Base-by-base conservation (phyloP, 92 coral and sea anemone species). In the Palythoa grandis region DNA sequence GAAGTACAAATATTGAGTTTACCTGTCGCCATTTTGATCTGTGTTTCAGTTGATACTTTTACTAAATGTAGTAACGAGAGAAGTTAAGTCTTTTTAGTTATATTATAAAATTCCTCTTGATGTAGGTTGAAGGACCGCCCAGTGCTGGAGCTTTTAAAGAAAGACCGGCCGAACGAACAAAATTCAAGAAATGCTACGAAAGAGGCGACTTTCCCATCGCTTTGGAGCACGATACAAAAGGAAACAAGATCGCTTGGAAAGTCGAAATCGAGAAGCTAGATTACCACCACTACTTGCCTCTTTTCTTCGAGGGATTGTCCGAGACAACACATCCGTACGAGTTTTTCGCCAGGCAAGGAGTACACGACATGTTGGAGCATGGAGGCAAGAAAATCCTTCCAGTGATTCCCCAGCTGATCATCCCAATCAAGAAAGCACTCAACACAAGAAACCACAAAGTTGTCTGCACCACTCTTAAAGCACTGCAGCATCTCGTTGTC, bases 201-300 rank as follows among this genome's bases (percentile, higher is more conserved):
- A 90, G 99, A 88, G 99, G 99, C 76, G 99, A 97, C 74, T 97
- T 96, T 75, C 99, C 99, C 25, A 97, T 97, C 87, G 99, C 99
- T 22, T 78, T 97, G 71, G 99, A 97, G 88, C 99, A 97, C 91
- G 99, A 97, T 89, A 97, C 99, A 40, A 97, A 97, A 72, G 99
- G 99, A 20, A 97, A 97, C 91, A 97, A 97, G 84, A 97, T 97
- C 17, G 99, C 98, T 16, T 97, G 99, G 99, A 97, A 97, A 79
- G 99, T 97, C 16, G 99, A 97, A 82, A 92, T 97, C 24, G 99
- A 97, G 85, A 97, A 95, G 86, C 93, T 97, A 29, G 99, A 97
- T 85, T 97, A 97, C 89, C 99, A 97, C 38, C 99, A 97, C 83
- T 97, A 97, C 87, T 89, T 97, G 39, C 99, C 99, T 3, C 89